Conservation (phyloP, 2,888 invertebrate genomes). For the Lingula anatina region DNA sequence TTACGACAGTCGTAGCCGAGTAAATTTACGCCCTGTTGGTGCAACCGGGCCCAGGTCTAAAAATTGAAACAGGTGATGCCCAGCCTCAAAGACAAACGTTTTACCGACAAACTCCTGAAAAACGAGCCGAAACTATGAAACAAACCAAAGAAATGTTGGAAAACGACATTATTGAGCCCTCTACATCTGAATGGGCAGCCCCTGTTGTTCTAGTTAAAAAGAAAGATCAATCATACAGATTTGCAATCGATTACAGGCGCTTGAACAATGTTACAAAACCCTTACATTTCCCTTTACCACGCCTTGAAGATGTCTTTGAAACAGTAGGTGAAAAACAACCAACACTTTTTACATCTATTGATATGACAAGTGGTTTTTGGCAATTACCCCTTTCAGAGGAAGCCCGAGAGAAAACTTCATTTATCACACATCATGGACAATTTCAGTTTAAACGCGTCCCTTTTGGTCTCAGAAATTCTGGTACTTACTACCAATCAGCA, state of each 20-base stretch:
- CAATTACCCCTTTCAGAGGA: constrained; percentile 4
- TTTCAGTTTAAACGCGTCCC: background rate
- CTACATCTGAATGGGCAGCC: constrained; percentile 11
- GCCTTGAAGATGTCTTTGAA: constrained; percentile 15
- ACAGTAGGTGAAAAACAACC: constrained; percentile 10
- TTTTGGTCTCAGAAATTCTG: background rate
- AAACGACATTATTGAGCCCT: constrained; percentile 11
- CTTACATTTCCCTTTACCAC: constrained; percentile 16
- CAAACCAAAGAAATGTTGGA: constrained; percentile 11
- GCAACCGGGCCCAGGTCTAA: no score
- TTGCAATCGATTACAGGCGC: constrained; percentile 15
- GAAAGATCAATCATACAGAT: constrained; percentile 11
- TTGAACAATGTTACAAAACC: constrained; percentile 15
- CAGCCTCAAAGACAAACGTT: constrained; percentile 6
- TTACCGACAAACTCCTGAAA: constrained; percentile 9
- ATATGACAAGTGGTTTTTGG: constrained; percentile 10
- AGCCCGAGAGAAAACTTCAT: constrained; percentile 15
- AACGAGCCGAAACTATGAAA: constrained; percentile 9
- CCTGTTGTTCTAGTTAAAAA: constrained; percentile 15
- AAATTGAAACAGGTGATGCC: no score
- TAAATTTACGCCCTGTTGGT: no score
- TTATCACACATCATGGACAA: no score
- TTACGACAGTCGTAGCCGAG: no score
- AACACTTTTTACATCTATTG: constrained; percentile 11
- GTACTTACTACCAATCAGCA: background rate